Evolutionary conservation across 2,888 invertebrate species (phyloP).

Genomic region (Luperina nickerlii): DNA sequence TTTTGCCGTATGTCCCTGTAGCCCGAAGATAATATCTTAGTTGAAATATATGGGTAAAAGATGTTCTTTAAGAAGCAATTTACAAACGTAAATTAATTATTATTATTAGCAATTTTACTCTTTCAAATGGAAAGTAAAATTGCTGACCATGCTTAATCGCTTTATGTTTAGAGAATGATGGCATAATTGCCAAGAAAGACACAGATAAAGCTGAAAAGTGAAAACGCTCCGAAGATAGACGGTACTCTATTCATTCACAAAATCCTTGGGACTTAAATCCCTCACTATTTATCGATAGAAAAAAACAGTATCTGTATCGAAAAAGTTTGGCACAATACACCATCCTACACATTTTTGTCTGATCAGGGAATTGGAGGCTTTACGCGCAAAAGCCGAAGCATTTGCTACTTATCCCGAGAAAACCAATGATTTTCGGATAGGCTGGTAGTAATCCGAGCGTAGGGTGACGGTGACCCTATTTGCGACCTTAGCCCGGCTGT

Average conservation of each 20-base stretch:
- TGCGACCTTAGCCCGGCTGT: conserved; percentile 76
- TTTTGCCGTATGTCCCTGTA: not conserved
- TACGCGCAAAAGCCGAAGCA: conserved; percentile 20
- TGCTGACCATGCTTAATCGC: not conserved
- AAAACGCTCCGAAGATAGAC: not conserved
- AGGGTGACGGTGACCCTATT: conserved; percentile 65
- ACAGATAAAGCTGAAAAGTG: not conserved
- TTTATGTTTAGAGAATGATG: not conserved
- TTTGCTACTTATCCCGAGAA: conserved; percentile 22
- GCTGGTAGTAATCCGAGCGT: conserved; percentile 58
- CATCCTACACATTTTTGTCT: conserved; percentile 13
- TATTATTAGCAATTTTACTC: too few relatives aligned
- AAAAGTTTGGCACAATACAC: conserved; percentile 21
- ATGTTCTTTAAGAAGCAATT: not conserved
- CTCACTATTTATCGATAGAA: not conserved
- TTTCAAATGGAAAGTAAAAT: too few relatives aligned
- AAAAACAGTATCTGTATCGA: not conserved
- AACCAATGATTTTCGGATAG: conserved; percentile 53
- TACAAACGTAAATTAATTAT: too few relatives aligned
- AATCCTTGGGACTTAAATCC: not conserved
- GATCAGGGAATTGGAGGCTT: conserved; percentile 38
- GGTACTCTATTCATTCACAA: not conserved
- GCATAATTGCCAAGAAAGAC: not conserved
- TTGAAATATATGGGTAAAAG: conserved; percentile 2
- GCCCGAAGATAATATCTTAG: not conserved